A percentile compares a stretch with the other conserved stretches of the same genome.
phyloP scores from a whole-genome alignment of 2,113 vertebrate species.

The Microtus richardsoni region DNA sequence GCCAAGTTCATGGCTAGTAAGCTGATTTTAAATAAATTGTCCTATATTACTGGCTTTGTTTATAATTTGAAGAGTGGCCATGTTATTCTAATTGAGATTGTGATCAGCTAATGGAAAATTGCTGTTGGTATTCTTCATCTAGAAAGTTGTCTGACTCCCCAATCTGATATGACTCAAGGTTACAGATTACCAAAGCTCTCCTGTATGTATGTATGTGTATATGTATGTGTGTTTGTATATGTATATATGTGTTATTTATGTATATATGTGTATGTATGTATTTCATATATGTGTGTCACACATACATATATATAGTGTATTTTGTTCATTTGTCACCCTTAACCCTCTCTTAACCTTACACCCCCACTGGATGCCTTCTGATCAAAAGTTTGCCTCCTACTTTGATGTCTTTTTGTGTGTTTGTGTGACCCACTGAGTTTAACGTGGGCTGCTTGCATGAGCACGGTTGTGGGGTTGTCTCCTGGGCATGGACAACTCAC shows the following conservation, averaged over 20 bases:
- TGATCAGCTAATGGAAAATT: background rate
- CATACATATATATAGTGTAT: background rate
- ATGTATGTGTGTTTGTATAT: background rate
- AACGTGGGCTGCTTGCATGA: background rate
- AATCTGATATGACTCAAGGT: background rate
- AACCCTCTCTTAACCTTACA: background rate
- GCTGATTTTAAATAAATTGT: background rate
- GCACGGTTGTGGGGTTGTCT: background rate
- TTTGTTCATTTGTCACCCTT: background rate
- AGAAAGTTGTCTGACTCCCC: conserved; percentile 21
- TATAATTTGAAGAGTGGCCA: background rate
- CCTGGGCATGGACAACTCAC: background rate
- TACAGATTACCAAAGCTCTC: background rate
- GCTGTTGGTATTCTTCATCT: background rate
- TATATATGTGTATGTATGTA: background rate
- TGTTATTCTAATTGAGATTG: background rate
- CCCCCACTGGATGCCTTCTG: background rate
- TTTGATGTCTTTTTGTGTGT: background rate
- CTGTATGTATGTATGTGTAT: background rate
- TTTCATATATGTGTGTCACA: background rate
- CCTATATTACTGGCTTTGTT: background rate
- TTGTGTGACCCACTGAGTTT: background rate
- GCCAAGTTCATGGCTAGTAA: background rate
- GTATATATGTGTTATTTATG: background rate
- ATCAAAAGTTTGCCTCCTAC: background rate